Conservation (phyloP, 1,140 invertebrate species). For the Pogonus chalceus region DNA sequence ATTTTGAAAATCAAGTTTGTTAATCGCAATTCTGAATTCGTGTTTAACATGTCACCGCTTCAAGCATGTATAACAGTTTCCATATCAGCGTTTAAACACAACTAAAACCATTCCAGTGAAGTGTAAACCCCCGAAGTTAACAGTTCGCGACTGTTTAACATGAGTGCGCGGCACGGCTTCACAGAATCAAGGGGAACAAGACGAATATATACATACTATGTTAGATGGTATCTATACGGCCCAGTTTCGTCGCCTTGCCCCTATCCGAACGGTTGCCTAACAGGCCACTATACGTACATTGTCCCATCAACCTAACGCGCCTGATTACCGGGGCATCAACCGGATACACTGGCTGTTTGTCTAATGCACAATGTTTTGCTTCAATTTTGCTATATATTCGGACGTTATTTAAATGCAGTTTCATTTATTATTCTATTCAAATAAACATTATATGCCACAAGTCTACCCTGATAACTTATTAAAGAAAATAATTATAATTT, state of each 20-base stretch:
- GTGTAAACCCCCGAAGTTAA: slow-evolving; percentile 22
- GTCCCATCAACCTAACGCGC: slow-evolving; percentile 18
- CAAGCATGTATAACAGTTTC: neutral
- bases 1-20: no score
- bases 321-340: neutral
- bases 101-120: slow-evolving; percentile 21
- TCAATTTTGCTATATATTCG: no score
- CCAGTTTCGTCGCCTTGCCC: neutral
- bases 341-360: neutral
- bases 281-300: slow-evolving; percentile 12
- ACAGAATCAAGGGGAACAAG: neutral
- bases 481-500: no score
- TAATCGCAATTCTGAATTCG: neutral
- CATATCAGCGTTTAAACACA: slow-evolving; percentile 19
- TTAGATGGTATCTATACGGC: neutral
- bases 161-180: slow-evolving; percentile 9
- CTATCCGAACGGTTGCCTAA: neutral
- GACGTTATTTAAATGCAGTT: no score
- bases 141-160: slow-evolving; percentile 23
- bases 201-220: neutral
- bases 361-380: neutral
- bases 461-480: no score
- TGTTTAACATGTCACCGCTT: neutral
- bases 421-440: no score
- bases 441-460: no score